Base-by-base conservation (phyloP, 2,113 vertebrate species). In the Cettia cetti region DNA sequence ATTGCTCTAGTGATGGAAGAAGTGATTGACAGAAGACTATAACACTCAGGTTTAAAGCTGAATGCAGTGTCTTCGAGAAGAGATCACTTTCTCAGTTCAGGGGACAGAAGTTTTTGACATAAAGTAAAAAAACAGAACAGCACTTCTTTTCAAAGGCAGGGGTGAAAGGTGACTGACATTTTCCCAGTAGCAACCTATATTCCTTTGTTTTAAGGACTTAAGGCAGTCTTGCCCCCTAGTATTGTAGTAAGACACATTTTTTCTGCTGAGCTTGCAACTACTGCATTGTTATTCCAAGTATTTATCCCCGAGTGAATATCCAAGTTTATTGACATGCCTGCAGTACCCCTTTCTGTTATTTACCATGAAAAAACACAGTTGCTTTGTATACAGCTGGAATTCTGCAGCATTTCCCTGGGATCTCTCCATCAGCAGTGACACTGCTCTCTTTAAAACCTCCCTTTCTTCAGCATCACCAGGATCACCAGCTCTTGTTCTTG, bases 11-110 rank as follows among this genome's bases (percentile, higher is more conserved):
- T 71, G 64, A 49, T 86, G 39, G 75, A 91, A 88, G 56, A 89
- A 64, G 59, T 86, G 90, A 78, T 57, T 89, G 88, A 66, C 64
- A 60, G 85, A 57, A 54, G 27, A 60, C 64, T 52, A 9, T 75
- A 78, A 90, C 7, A 7, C 66, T 88, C 35, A 60, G 70, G 64
- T 82, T 94, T 92, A 92, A 92, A 94, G 35, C 16, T 42, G 37
- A 84, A 40, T 15, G 13, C 33, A 12, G 42, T 42, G 11, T 89
- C 77, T 89, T 89, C 2, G 2, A 81, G 78, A 80, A 91, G 50
- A 80, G 39, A 71, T 92, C 68, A 86, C 44, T 86, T 95, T 77
- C 74, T 92, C 49, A 56, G 72, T 78, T 93, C 71, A 76, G 12
- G 53, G 44, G 37, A 84, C 30, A 68, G 45, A 68, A 83, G 31